phyloP scores from a whole-genome alignment of 2,113 vertebrate species.

The Sphaerodactylus townsendi region DNA sequence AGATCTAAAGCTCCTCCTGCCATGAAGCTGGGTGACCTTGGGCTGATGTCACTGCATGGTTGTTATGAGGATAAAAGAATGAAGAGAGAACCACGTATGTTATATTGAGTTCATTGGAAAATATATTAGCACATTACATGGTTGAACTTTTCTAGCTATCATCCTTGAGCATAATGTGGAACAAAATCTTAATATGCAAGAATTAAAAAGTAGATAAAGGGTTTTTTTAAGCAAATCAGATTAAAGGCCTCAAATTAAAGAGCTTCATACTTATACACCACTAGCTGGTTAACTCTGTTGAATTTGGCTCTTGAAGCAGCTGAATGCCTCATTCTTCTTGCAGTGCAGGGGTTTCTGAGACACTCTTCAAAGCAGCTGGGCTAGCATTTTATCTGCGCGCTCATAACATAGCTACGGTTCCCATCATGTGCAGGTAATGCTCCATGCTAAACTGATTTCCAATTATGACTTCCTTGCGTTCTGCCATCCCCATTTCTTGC shows the following conservation, averaged over 20 bases:
- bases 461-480: constrained; percentile 20
- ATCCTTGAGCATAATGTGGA: too few species aligned
- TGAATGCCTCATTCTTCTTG: background rate
- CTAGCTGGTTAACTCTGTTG: background rate
- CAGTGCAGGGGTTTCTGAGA: background rate
- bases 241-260: background rate
- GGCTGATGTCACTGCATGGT: too few species aligned
- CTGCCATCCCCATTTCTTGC: constrained; percentile 14
- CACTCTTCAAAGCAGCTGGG: background rate
- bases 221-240: background rate
- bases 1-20: too few species aligned
- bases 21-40: too few species aligned
- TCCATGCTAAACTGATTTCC: constrained; percentile 31
- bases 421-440: constrained; percentile 11
- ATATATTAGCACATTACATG: too few species aligned
- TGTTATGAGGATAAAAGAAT: too few species aligned
- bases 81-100: too few species aligned
- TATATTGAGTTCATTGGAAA: too few species aligned
- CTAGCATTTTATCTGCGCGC: constrained; percentile 6
- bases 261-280: background rate
- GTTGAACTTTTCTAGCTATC: too few species aligned
- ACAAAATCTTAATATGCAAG: too few species aligned
- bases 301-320: background rate
- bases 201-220: background rate
- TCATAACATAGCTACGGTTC: background rate